Percentiles rank a stretch among this genome's conserved stretches.
These are phyloP conservation scores for Nothocercus nigrocapillus DNA, from an alignment of 2,113 vertebrate genomes.

Conservation along the genomic window DNA sequence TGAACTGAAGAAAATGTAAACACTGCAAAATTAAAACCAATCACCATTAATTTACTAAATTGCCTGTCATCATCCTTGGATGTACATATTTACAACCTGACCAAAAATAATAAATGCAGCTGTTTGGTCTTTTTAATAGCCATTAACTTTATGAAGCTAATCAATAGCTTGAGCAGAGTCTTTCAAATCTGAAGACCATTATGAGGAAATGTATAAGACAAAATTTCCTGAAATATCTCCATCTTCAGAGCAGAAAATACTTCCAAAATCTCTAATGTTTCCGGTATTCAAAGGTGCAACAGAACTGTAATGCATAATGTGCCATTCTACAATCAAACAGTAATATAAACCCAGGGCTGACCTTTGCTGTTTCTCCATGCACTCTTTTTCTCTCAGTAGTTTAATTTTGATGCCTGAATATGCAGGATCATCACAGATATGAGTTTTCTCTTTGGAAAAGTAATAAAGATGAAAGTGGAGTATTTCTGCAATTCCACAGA, in stretches of 20 bases:
- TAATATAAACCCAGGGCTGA: not conserved
- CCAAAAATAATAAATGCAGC: not conserved
- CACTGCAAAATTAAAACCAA: not conserved
- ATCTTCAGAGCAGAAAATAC: not conserved
- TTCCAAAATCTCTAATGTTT: not conserved
- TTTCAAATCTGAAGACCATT: not conserved
- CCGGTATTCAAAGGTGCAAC: not conserved
- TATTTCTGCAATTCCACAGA: not conserved
- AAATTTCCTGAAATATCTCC: not conserved
- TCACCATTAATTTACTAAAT: conserved; percentile 29
- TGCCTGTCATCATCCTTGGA: not conserved
- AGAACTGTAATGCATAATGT: not conserved
- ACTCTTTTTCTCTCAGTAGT: not conserved
- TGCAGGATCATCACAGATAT: conserved; percentile 10
- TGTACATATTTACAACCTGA: not conserved
- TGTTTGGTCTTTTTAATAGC: not conserved
- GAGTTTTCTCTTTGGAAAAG: conserved; percentile 54
- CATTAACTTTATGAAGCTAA: conserved; percentile 27
- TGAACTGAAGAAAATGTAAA: conserved; percentile 31
- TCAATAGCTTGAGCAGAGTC: conserved; percentile 1
- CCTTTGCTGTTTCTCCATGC: not conserved
- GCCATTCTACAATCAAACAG: conserved; percentile 17
- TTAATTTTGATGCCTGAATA: conserved; percentile 41
- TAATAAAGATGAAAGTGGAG: not conserved
- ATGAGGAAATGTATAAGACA: not conserved